These are phyloP conservation scores for Hyppa rectilinea DNA, from an alignment of 2,888 invertebrate species.

Conservation along the genomic window DNA sequence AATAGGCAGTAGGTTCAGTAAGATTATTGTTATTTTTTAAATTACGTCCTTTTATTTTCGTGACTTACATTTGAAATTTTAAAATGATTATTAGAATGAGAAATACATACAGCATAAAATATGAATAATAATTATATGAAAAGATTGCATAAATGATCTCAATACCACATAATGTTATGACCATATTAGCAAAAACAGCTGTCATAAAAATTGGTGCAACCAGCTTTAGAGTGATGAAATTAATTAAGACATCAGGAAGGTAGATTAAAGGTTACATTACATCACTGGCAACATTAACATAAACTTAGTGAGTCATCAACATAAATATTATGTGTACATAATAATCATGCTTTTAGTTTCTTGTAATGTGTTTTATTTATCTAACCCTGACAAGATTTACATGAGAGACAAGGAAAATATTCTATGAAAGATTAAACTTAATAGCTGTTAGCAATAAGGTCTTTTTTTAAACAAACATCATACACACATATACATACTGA, in stretches of 20 bases:
- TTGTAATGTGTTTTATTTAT: slow-evolving; percentile 45
- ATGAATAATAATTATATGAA: slow-evolving; percentile 6
- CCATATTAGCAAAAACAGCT: slow-evolving; percentile 42
- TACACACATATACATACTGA: background rate
- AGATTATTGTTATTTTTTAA: background rate
- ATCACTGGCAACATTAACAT: slow-evolving; percentile 61
- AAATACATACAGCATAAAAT: background rate
- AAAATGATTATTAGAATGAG: background rate
- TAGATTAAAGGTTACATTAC: slow-evolving; percentile 62
- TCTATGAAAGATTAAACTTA: slow-evolving; percentile 8
- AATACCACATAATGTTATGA: slow-evolving; percentile 24
- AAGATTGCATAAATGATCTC: slow-evolving; percentile 1
- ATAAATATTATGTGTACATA: slow-evolving; percentile 37
- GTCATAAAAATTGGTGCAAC: slow-evolving; percentile 43
- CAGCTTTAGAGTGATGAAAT: slow-evolving; percentile 47
- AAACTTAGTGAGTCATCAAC: slow-evolving; percentile 59
- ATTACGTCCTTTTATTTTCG: background rate
- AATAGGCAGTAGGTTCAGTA: slow-evolving; percentile 2
- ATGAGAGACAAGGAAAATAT: slow-evolving; percentile 25
- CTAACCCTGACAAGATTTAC: slow-evolving; percentile 51
- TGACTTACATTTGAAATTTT: slow-evolving; percentile 1
- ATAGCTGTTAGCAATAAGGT: background rate
- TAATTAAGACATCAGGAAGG: slow-evolving; percentile 55
- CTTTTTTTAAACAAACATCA: slow-evolving; percentile 4
- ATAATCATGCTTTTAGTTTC: slow-evolving; percentile 23